phyloP scores from a whole-genome alignment of 2,888 invertebrate species.

The Cordilura impudica region DNA sequence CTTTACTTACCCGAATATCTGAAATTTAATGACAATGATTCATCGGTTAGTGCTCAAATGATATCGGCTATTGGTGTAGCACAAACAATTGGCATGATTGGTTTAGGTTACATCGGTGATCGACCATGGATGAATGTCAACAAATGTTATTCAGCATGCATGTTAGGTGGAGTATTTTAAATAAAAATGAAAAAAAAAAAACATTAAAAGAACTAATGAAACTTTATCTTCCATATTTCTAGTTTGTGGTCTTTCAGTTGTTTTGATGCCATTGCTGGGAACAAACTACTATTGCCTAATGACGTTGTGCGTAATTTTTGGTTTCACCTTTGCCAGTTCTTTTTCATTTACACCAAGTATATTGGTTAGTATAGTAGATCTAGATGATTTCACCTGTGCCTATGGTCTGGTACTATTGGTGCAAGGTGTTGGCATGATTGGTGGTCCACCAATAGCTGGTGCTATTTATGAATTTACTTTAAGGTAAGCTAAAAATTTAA shows the following conservation, averaged over 20 bases:
- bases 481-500: slow-evolving; percentile 67
- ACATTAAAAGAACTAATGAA: not conserved
- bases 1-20: slow-evolving; percentile 94
- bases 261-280: slow-evolving; percentile 74
- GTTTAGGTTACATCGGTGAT: slow-evolving; percentile 93
- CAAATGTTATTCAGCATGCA: slow-evolving; percentile 88
- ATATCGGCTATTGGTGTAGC: slow-evolving; percentile 92
- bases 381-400: slow-evolving; percentile 94
- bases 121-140: slow-evolving; percentile 89
- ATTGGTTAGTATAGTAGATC: slow-evolving; percentile 90
- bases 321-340: slow-evolving; percentile 93
- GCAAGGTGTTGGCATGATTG: slow-evolving; percentile 94
- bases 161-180: slow-evolving; percentile 78
- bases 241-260: slow-evolving; percentile 77
- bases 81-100: slow-evolving; percentile 93
- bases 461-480: slow-evolving; percentile 74
- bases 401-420: slow-evolving; percentile 93
- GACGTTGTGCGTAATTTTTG: slow-evolving; percentile 83
- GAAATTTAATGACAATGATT: slow-evolving; percentile 83
- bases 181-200: not conserved
- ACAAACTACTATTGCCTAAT: slow-evolving; percentile 71
- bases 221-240: not conserved
- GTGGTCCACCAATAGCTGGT: slow-evolving; percentile 96
- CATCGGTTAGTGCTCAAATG: slow-evolving; percentile 87
- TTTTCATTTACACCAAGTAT: slow-evolving; percentile 95